Conservation (phyloP, 2,797 vertebrate species). For the Pipistrellus kuhlii region DNA sequence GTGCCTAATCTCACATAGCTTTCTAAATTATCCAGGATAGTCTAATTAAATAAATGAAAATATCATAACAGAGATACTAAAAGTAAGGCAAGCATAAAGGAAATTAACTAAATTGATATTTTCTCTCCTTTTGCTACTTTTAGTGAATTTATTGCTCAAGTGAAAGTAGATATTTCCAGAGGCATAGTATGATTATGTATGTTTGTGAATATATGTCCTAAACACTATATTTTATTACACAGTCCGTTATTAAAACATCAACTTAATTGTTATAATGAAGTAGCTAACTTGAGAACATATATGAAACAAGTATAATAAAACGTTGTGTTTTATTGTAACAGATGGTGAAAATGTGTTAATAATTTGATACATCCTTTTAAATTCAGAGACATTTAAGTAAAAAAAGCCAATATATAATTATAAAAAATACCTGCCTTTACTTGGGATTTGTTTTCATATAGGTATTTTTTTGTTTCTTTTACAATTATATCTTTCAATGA, state of each 20-base stretch:
- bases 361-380: conserved; percentile 6
- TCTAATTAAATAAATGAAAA: conserved; percentile 74
- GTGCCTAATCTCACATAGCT: conserved; percentile 58
- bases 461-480: conserved; percentile 43
- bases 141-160: conserved; percentile 26
- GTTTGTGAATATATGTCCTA: background rate
- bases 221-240: conserved; percentile 16
- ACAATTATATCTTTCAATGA: background rate
- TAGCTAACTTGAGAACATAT: background rate
- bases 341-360: background rate
- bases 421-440: conserved; percentile 33
- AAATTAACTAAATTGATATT: conserved; percentile 55
- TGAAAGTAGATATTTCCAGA: conserved; percentile 51
- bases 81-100: conserved; percentile 68
- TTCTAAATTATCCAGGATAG: conserved; percentile 75
- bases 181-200: background rate
- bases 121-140: conserved; percentile 44
- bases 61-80: conserved; percentile 67
- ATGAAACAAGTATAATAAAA: conserved; percentile 40
- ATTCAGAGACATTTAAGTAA: conserved; percentile 46
- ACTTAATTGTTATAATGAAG: conserved; percentile 21
- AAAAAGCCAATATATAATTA: background rate
- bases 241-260: background rate
- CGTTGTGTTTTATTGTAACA: conserved; percentile 39
- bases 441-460: conserved; percentile 3